Evolutionary conservation across 2,797 vertebrate genomes (phyloP).

Genomic region (Natrix natrix): DNA sequence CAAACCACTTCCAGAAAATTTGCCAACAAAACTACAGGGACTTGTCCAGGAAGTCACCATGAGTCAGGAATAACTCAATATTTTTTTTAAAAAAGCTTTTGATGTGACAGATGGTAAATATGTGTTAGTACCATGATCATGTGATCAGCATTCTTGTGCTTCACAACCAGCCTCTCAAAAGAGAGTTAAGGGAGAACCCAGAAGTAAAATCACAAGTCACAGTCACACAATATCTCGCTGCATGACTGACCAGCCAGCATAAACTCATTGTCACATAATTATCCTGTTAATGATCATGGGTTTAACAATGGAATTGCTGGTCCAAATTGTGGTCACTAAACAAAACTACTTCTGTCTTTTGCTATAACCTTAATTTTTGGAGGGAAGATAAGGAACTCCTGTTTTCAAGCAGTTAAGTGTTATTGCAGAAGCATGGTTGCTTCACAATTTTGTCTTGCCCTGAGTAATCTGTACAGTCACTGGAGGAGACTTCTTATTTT

Average conservation of each 20-base stretch:
- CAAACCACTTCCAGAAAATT: neutral
- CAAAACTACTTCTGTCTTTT: neutral
- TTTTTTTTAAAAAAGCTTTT: neutral
- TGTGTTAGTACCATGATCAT: neutral
- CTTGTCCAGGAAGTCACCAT: neutral
- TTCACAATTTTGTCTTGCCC: neutral
- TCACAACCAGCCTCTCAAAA: neutral
- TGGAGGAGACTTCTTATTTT: neutral
- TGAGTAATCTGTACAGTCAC: neutral
- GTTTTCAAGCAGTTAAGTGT: neutral
- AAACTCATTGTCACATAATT: neutral
- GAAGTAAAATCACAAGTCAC: neutral
- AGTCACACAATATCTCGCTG: neutral
- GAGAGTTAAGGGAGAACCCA: neutral
- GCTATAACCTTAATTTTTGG: neutral
- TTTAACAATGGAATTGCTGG: neutral
- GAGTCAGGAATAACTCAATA: neutral
- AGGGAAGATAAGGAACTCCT: neutral
- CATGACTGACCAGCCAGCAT: neutral
- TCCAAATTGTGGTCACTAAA: neutral
- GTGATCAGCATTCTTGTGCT: neutral
- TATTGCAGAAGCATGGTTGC: neutral
- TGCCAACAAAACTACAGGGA: neutral
- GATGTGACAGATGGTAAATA: neutral
- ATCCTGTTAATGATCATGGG: neutral